Percentiles rank a stretch among this genome's conserved stretches.
Conservation (phyloP, 2,888 invertebrate genomes). For the Lasioglossum villosulum region DNA sequence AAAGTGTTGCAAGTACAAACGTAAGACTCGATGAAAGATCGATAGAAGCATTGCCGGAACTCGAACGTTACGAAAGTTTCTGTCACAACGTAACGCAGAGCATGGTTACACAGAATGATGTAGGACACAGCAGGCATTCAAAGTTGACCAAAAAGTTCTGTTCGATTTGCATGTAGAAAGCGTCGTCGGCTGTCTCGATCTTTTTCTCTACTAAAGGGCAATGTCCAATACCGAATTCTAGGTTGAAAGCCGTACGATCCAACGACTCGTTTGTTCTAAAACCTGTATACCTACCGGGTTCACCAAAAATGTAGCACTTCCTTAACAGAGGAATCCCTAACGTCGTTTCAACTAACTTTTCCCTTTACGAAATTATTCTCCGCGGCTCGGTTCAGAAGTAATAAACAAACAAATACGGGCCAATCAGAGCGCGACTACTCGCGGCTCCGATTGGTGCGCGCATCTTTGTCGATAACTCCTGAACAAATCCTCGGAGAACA, state of each 20-base stretch:
- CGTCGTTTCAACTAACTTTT: too few species aligned
- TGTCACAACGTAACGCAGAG: slow-evolving; percentile 42
- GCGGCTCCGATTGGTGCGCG: too few species aligned
- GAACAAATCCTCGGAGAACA: too few species aligned
- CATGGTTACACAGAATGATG: slow-evolving; percentile 43
- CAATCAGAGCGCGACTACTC: too few species aligned
- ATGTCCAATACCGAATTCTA: background rate
- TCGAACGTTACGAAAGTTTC: slow-evolving; percentile 50
- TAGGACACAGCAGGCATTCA: slow-evolving; percentile 48
- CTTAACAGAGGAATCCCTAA: background rate
- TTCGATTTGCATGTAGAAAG: slow-evolving; percentile 38
- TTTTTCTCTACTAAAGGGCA: background rate
- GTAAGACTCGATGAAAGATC: slow-evolving; percentile 57
- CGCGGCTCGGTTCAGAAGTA: too few species aligned
- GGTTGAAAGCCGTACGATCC: background rate
- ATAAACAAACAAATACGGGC: too few species aligned
- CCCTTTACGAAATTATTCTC: too few species aligned
- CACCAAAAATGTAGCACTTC: background rate
- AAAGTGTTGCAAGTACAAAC: slow-evolving; percentile 53
- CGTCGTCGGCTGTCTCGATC: slow-evolving; percentile 18
- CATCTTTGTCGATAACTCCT: too few species aligned
- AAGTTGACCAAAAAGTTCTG: slow-evolving; percentile 32
- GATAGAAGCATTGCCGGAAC: slow-evolving; percentile 58
- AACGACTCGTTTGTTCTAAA: background rate
- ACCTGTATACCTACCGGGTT: background rate